phyloP scores from a whole-genome alignment of 1,140 invertebrate species.

The Drosophila novamexicana region DNA sequence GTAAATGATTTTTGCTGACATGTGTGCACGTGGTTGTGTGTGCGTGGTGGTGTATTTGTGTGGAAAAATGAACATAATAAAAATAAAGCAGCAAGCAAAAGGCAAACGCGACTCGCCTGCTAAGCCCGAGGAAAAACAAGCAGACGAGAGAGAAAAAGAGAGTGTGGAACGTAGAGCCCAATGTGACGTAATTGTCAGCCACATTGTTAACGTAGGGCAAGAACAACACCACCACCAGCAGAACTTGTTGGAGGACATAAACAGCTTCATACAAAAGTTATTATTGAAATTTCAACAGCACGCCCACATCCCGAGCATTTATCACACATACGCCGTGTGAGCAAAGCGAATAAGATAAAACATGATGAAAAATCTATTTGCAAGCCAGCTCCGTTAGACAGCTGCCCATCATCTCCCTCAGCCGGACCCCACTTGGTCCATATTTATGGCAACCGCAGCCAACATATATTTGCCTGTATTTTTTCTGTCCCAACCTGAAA shows the following conservation, averaged over 20 bases:
- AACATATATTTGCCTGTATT: conserved; percentile 54
- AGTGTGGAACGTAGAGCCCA: conserved; percentile 39
- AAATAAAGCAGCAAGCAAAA: conserved; percentile 76
- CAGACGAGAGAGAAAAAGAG: not conserved
- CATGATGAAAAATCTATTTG: conserved; percentile 81
- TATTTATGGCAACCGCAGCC: conserved; percentile 42
- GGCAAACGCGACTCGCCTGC: conserved; percentile 73
- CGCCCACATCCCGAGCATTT: conserved; percentile 53
- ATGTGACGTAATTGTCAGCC: conserved; percentile 78
- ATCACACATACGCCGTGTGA: conserved; percentile 65
- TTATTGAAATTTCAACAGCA: conserved; percentile 72
- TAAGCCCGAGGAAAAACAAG: conserved; percentile 61
- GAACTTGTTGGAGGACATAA: conserved; percentile 55
- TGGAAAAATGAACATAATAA: conserved; percentile 65
- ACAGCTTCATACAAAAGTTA: conserved; percentile 81
- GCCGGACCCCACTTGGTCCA: conserved; percentile 5
- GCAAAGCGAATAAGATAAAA: conserved; percentile 49
- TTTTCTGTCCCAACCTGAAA: conserved; percentile 22
- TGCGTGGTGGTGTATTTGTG: not conserved
- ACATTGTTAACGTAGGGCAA: conserved; percentile 70
- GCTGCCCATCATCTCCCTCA: not conserved
- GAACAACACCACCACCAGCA: conserved; percentile 1
- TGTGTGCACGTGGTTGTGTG: conserved; percentile 41
- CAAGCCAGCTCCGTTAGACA: conserved; percentile 27
- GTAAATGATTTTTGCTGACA: conserved; percentile 82